These are phyloP conservation scores for Megatriorchis doriae DNA, from an alignment of 2,113 vertebrate species.

Conservation along the genomic window DNA sequence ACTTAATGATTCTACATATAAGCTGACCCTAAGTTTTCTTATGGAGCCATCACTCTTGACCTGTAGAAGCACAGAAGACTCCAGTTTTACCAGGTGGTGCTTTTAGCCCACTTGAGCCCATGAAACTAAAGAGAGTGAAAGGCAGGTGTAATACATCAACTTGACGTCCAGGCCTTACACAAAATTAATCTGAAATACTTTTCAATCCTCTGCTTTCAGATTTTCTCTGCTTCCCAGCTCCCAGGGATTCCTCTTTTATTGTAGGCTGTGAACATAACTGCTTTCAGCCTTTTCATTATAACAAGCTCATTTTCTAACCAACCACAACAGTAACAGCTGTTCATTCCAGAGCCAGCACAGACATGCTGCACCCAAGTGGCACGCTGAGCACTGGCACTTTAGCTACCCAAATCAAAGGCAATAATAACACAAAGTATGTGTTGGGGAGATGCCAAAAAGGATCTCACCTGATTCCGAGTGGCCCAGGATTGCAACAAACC, in stretches of 20 bases:
- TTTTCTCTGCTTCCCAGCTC: background rate
- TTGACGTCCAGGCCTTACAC: background rate
- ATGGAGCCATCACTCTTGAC: background rate
- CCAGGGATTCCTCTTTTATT: background rate
- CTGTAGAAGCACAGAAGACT: background rate
- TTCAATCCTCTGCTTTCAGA: background rate
- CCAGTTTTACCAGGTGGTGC: background rate
- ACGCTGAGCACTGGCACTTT: background rate
- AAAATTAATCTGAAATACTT: background rate
- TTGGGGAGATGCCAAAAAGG: background rate
- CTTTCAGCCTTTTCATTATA: background rate
- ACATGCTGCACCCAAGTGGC: background rate
- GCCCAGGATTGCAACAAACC: background rate
- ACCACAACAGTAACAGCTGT: constrained; percentile 30
- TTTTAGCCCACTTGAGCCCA: background rate
- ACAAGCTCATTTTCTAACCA: constrained; percentile 19
- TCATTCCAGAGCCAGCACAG: background rate
- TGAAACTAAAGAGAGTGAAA: background rate
- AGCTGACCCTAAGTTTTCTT: background rate
- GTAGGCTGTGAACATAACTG: background rate
- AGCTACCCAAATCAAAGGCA: constrained; percentile 12
- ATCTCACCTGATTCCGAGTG: background rate
- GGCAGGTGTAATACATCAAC: background rate
- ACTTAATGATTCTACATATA: background rate
- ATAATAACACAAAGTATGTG: background rate